Evolutionary conservation across 30 jellyfish, hydroid and myxozoan genomes (phyloP).

Genomic region (Aurelia aurita): DNA sequence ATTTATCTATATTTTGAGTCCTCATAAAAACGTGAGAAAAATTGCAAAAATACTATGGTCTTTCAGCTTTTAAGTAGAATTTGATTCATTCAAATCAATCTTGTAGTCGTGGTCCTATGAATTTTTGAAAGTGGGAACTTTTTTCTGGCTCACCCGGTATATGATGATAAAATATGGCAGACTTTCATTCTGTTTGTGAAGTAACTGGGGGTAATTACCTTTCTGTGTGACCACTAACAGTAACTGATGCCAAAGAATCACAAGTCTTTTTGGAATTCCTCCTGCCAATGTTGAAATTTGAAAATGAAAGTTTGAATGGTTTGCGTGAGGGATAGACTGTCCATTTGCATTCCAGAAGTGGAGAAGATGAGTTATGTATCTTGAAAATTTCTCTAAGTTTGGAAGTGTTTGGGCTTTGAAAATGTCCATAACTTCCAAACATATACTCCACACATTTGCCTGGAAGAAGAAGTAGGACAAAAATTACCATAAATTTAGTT

Average conservation of each 20-base stretch:
- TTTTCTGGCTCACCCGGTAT: too few species aligned
- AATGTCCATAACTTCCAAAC: slow-evolving; percentile 6
- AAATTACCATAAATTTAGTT: background rate
- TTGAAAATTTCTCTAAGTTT: background rate
- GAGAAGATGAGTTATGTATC: background rate
- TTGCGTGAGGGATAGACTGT: slow-evolving; percentile 24
- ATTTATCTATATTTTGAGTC: too few species aligned
- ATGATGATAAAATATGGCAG: too few species aligned
- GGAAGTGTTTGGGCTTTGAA: slow-evolving; percentile 47
- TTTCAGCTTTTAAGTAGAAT: too few species aligned
- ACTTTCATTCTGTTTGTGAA: too few species aligned
- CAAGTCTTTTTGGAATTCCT: slow-evolving; percentile 4
- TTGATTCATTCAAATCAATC: too few species aligned
- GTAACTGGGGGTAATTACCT: too few species aligned
- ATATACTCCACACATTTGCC: slow-evolving; percentile 37
- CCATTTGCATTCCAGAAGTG: slow-evolving; percentile 43
- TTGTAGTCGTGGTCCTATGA: too few species aligned
- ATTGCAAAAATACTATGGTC: too few species aligned
- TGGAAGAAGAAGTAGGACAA: background rate
- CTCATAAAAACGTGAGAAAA: too few species aligned
- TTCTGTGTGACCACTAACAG: slow-evolving; percentile 8
- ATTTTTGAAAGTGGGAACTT: too few species aligned
- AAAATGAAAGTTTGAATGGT: slow-evolving; percentile 1
- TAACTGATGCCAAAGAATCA: background rate
- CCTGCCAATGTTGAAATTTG: slow-evolving; percentile 2